Percentiles rank a stretch among this genome's conserved stretches.
Conservation (phyloP, 2,888 invertebrate genomes). For the Orthosia cruda region DNA sequence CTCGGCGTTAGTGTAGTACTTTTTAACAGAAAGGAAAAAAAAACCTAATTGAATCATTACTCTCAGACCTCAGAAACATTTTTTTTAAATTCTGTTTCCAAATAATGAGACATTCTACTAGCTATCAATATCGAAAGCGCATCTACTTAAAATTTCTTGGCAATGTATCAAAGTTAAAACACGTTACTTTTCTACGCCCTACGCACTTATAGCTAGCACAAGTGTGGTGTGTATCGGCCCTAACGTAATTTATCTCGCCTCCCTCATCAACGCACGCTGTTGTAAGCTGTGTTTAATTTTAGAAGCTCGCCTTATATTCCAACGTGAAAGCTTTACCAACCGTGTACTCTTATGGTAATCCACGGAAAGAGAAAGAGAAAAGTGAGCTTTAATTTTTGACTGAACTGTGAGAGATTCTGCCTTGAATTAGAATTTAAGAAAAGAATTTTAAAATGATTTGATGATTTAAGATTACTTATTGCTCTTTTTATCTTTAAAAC, state of each 20-base stretch:
- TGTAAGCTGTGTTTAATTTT: conserved; percentile 67
- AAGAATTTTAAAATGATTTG: background rate
- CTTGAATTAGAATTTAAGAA: conserved; percentile 1
- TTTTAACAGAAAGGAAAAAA: too few species aligned
- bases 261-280: conserved; percentile 59
- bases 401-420: background rate
- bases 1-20: too few species aligned
- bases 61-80: too few species aligned
- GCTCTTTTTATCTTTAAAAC: too few species aligned
- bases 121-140: background rate
- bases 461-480: background rate
- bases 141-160: background rate
- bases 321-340: conserved; percentile 55
- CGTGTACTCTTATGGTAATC: conserved; percentile 45
- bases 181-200: conserved; percentile 1
- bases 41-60: too few species aligned
- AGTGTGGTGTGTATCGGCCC: conserved; percentile 27
- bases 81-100: background rate
- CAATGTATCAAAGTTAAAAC: conserved; percentile 2
- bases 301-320: conserved; percentile 55
- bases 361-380: conserved; percentile 30
- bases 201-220: background rate
- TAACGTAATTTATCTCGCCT: conserved; percentile 57
- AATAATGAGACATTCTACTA: background rate
- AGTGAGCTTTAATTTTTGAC: conserved; percentile 21